Evolutionary conservation across 2,113 vertebrate genomes (phyloP).

Genomic region (Amphiprion percula): DNA sequence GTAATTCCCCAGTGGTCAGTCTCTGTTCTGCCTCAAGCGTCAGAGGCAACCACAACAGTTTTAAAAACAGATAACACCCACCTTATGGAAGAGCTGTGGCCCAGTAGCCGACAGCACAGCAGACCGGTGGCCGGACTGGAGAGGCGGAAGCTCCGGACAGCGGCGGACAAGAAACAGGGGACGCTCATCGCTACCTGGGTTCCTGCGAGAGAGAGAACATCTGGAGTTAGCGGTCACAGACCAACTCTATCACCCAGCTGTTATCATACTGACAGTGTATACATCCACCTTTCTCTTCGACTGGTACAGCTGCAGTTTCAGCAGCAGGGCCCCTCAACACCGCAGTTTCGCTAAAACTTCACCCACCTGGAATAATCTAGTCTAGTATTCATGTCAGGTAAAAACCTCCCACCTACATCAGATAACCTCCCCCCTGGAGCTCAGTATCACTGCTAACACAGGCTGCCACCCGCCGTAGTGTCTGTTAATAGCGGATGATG

Average conservation of each 20-base stretch:
- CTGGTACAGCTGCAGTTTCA: background rate
- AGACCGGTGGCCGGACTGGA: conserved; percentile 11
- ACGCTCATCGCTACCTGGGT: conserved; percentile 69
- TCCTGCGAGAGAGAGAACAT: background rate
- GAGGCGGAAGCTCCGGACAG: conserved; percentile 68
- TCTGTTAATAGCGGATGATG: accelerated
- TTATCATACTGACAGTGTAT: background rate
- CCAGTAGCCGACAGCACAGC: conserved; percentile 57
- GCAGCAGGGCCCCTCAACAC: background rate
- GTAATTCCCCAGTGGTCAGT: too few relatives aligned
- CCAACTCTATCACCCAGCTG: background rate
- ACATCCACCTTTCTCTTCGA: background rate
- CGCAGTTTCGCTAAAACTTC: background rate
- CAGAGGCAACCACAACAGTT: background rate
- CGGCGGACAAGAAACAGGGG: conserved; percentile 75
- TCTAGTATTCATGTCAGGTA: background rate
- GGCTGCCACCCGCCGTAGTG: background rate
- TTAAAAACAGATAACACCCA: conserved; percentile 64
- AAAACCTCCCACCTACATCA: background rate
- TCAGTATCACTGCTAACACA: background rate
- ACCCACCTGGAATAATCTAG: conserved; percentile 13
- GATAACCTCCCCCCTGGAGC: background rate
- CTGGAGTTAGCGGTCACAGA: background rate
- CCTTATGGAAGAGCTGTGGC: conserved; percentile 76
- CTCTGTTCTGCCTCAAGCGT: too few relatives aligned